Evolutionary conservation across 92 coral and sea anemone genomes (phyloP), one percentile per base, ranked within the genome.

Genomic region (Nematostella vectensis): DNA sequence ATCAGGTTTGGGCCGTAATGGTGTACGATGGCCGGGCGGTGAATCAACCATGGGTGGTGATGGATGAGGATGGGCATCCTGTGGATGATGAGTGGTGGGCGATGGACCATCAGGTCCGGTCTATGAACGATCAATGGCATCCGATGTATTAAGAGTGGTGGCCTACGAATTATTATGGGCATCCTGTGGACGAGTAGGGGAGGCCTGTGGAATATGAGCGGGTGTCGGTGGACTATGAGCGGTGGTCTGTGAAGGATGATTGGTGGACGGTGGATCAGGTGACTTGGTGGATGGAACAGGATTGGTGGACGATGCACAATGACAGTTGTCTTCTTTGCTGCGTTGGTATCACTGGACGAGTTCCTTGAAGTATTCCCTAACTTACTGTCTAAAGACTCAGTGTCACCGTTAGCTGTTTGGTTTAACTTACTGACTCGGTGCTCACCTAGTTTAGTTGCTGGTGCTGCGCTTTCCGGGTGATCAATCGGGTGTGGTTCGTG

Each of bases 221-320:
- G 99, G 24, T 88, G 93, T 38, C 99, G 89, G 53, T 93, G 99
- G 45, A 93, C 91, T 38, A 93, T 69, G 67, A 93, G 62, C 29
- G 94, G 94, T 53, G 96, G 88, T 59, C 99, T 80, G 77, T 93
- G 99, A 17, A 93, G 85, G 50, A 93, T 80, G 58, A 93, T 87
- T 29, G 88, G 72, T 11, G 99, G 93, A 25, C 96, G 95, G 54
- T 93, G 99, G 45, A 87, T 87, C 47, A 93, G 76, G 45, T 93
- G 96, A 71, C 93, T 77, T 53, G 99, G 99, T 61, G 99, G 99
- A 73, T 93, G 96, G 75, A 71, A 93, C 40, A 93, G 67, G 56
- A 93, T 93, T 27, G 99, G 99, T 40, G 99, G 99, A 20, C 99
- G 79, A 55, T 73, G 89, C 29, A 93, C 83, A 42, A 93, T 67